Evolutionary conservation across 2,113 vertebrate species (phyloP).

Genomic region (Apaloderma vittatum): DNA sequence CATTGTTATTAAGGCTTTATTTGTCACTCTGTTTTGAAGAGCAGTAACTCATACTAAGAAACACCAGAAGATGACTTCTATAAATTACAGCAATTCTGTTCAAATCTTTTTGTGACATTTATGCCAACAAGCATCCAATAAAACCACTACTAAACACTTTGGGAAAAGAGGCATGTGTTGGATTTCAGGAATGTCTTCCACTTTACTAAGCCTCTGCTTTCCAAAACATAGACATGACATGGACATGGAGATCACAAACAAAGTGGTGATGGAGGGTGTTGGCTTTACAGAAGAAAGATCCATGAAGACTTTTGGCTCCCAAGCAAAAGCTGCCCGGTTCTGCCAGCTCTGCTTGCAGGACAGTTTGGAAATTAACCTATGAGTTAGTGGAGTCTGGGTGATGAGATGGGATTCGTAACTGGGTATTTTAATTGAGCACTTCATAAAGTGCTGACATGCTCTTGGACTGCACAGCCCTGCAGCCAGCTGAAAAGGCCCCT

Average conservation of each 20-base stretch:
- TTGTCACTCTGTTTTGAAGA: neutral
- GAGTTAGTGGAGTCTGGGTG: neutral
- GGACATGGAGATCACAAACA: neutral
- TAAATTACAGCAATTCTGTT: neutral
- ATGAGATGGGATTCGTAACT: neutral
- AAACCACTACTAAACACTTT: neutral
- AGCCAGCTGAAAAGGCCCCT: neutral
- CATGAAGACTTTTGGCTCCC: neutral
- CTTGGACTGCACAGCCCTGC: neutral
- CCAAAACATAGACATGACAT: accelerated
- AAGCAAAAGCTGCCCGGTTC: neutral
- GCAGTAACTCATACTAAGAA: neutral
- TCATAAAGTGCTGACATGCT: neutral
- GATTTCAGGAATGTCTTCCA: neutral
- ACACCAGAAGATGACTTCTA: neutral
- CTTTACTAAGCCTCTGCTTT: neutral
- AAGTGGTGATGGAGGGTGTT: neutral
- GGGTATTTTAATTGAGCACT: neutral
- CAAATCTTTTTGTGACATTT: neutral
- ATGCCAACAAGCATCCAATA: neutral
- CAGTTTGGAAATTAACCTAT: neutral
- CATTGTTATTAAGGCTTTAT: neutral
- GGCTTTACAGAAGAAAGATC: neutral
- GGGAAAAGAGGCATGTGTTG: neutral
- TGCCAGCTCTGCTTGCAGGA: neutral